Conservation (phyloP, 2,888 invertebrate species). For the Torymus tubicola region DNA sequence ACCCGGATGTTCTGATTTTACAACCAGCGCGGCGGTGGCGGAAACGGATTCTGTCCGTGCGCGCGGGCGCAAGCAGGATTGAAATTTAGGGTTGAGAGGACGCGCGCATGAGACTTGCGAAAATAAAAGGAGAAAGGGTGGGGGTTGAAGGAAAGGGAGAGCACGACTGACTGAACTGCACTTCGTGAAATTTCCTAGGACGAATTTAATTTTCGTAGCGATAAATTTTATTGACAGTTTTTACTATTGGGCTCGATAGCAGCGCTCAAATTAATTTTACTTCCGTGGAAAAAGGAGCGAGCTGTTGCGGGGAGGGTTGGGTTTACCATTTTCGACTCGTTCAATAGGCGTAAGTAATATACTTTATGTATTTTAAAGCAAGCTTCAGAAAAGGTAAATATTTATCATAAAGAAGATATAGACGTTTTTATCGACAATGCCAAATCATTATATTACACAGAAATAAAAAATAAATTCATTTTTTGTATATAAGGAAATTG, state of each 20-base stretch:
- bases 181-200: constrained; percentile 27
- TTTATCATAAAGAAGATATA: too few species aligned
- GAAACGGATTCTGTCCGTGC: constrained; percentile 71
- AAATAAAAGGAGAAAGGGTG: constrained; percentile 4
- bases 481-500: background rate
- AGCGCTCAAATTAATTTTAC: constrained; percentile 38
- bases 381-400: too few species aligned
- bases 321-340: too few species aligned
- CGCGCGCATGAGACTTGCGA: constrained; percentile 14
- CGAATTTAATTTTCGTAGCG: constrained; percentile 45
- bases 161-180: constrained; percentile 19
- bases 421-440: too few species aligned
- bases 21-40: constrained; percentile 74
- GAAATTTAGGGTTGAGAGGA: constrained; percentile 71
- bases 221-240: constrained; percentile 55
- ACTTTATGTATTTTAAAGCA: too few species aligned
- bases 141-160: background rate
- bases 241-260: constrained; percentile 19
- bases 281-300: background rate
- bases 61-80: constrained; percentile 61
- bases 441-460: too few species aligned
- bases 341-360: too few species aligned
- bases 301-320: too few species aligned
- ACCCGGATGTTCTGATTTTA: constrained; percentile 76
- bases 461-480: background rate